Percentiles rank a stretch among this genome's conserved stretches.
Evolutionary conservation across 2,888 invertebrate genomes (phyloP).

Genomic region (Aspidapion aeneum): DNA sequence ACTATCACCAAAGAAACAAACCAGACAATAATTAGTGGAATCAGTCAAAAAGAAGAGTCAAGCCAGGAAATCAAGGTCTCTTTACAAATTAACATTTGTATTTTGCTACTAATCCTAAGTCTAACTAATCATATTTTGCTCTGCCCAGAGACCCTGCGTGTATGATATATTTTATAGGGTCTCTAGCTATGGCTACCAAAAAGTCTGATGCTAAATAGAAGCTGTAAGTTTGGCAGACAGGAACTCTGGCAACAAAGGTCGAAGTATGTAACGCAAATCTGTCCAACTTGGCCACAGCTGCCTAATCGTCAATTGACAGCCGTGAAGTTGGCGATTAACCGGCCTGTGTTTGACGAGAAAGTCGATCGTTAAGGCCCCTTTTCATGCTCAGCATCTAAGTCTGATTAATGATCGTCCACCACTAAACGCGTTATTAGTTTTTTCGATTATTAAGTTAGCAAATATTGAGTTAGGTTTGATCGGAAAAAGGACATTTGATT

Average conservation of each 20-base stretch:
- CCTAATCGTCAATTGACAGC: constrained; percentile 39
- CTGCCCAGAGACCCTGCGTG: too few relatives aligned
- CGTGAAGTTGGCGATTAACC: constrained; percentile 40
- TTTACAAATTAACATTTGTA: too few relatives aligned
- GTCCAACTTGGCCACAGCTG: constrained; percentile 18
- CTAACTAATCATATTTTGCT: too few relatives aligned
- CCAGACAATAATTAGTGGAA: too few relatives aligned
- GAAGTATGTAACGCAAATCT: neutral
- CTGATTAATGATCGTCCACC: constrained; percentile 1
- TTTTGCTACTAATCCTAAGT: too few relatives aligned
- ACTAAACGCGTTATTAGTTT: constrained; percentile 2
- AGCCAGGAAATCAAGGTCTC: too few relatives aligned
- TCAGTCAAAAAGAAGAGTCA: too few relatives aligned
- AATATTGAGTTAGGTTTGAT: neutral
- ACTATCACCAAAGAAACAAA: too few relatives aligned
- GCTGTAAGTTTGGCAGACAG: neutral
- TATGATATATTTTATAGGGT: too few relatives aligned
- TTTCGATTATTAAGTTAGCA: neutral
- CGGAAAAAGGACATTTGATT: neutral
- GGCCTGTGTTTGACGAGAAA: constrained; percentile 31
- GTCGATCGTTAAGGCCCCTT: neutral
- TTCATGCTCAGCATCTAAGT: neutral
- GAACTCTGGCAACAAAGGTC: neutral
- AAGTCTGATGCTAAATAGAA: neutral
- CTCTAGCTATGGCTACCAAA: neutral